phyloP scores from a whole-genome alignment of 2,888 invertebrate genomes.

The Omphaloscelis lunosa region DNA sequence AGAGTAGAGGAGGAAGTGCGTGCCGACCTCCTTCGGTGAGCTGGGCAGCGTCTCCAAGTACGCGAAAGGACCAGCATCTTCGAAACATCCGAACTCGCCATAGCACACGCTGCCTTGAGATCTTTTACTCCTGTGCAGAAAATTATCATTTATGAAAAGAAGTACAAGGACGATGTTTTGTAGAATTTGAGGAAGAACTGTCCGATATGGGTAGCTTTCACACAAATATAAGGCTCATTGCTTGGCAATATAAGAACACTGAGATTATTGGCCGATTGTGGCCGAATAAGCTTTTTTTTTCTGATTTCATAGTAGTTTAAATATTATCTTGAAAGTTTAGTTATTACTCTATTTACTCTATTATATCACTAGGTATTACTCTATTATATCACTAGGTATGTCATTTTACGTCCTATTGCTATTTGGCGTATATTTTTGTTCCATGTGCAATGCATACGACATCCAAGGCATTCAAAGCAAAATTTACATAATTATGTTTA shows the following conservation, averaged over 20 bases:
- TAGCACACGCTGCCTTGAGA: conserved; percentile 96
- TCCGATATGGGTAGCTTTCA: neutral
- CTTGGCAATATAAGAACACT: too few relatives aligned
- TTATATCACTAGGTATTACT: too few relatives aligned
- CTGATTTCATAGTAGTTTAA: neutral
- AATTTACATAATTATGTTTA: conserved; percentile 37
- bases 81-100: conserved; percentile 97
- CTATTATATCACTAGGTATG: neutral
- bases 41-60: conserved; percentile 97
- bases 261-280: neutral
- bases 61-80: conserved; percentile 97
- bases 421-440: neutral
- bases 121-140: conserved; percentile 91
- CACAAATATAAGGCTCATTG: neutral
- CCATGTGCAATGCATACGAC: neutral
- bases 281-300: too few relatives aligned
- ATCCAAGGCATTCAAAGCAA: conserved; percentile 15
- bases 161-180: neutral
- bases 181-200: neutral
- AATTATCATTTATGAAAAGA: neutral
- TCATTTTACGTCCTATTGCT: neutral
- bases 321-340: neutral
- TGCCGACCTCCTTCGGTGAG: conserved; percentile 96
- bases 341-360: too few relatives aligned
- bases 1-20: conserved; percentile 95